Percentiles rank a stretch among this genome's conserved stretches.
Conservation (phyloP, 2,888 invertebrate genomes). For the Macrosiphum euphorbiae region DNA sequence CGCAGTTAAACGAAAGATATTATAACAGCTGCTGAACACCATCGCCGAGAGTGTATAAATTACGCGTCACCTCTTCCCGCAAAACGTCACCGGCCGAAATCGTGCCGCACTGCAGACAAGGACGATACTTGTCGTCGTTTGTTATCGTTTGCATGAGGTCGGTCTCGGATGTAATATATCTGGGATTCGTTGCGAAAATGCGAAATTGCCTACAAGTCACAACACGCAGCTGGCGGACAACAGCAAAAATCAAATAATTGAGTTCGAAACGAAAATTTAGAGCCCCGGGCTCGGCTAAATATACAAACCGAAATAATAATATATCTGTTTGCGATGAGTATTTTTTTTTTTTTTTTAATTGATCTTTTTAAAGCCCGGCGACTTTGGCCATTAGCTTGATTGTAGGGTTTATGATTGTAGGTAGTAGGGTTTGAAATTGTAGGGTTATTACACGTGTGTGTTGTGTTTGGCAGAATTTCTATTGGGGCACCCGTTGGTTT, state of each 20-base stretch:
- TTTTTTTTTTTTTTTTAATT: too few species aligned
- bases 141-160: background rate
- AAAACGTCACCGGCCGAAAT: background rate
- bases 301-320: background rate
- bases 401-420: too few species aligned
- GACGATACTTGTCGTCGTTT: background rate
- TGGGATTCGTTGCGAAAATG: background rate
- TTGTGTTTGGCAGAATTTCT: too few species aligned
- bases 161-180: background rate
- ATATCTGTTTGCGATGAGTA: background rate
- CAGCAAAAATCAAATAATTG: background rate
- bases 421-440: too few species aligned
- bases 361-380: too few species aligned
- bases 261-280: background rate
- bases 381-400: too few species aligned
- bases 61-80: background rate
- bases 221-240: background rate
- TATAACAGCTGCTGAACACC: background rate
- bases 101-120: background rate
- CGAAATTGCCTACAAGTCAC: background rate
- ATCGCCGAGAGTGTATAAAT: background rate
- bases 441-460: too few species aligned
- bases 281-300: background rate
- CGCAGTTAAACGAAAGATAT: background rate
- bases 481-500: too few species aligned